phyloP scores from a whole-genome alignment of 2,888 invertebrate genomes.

The Nephrocerus scutellatus region DNA sequence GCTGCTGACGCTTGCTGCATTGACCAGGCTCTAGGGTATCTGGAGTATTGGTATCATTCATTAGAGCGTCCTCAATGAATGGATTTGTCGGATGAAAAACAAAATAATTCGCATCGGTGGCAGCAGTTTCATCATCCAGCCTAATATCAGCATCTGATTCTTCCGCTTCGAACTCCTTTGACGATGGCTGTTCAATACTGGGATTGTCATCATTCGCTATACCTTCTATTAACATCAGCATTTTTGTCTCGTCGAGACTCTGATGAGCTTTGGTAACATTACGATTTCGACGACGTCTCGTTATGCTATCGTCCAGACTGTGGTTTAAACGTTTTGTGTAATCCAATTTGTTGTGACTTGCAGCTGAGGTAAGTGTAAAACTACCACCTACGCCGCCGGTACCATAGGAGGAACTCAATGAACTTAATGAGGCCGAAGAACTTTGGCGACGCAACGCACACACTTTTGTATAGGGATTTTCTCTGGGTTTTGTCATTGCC shows the following conservation, averaged over 20 bases:
- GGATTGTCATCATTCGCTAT: slow-evolving; percentile 8
- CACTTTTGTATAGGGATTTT: slow-evolving; percentile 83
- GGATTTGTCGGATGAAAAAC: slow-evolving; percentile 45
- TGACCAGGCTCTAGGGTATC: too few relatives aligned
- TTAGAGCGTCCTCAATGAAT: slow-evolving; percentile 36
- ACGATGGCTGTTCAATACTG: slow-evolving; percentile 17
- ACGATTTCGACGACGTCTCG: slow-evolving; percentile 32
- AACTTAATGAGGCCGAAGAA: slow-evolving; percentile 68
- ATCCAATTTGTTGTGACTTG: slow-evolving; percentile 46
- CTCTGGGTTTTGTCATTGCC: slow-evolving; percentile 65
- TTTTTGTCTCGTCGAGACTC: slow-evolving; percentile 60
- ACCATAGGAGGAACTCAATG: slow-evolving; percentile 38
- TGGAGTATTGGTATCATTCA: slow-evolving; percentile 4
- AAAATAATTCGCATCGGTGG: slow-evolving; percentile 19
- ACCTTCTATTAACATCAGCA: slow-evolving; percentile 40
- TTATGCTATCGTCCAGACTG: slow-evolving; percentile 65
- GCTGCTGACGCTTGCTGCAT: slow-evolving; percentile 1
- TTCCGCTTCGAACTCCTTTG: not conserved
- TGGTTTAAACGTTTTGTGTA: slow-evolving; percentile 61
- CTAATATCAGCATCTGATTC: slow-evolving; percentile 12
- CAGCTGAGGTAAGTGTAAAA: slow-evolving; percentile 19
- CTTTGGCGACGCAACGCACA: slow-evolving; percentile 81
- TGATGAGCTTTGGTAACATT: slow-evolving; percentile 58
- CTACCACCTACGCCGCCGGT: slow-evolving; percentile 18
- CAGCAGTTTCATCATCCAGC: not conserved